phyloP scores from a whole-genome alignment of 2,797 vertebrate species.

The Ctenochaetus hawaiiensis region DNA sequence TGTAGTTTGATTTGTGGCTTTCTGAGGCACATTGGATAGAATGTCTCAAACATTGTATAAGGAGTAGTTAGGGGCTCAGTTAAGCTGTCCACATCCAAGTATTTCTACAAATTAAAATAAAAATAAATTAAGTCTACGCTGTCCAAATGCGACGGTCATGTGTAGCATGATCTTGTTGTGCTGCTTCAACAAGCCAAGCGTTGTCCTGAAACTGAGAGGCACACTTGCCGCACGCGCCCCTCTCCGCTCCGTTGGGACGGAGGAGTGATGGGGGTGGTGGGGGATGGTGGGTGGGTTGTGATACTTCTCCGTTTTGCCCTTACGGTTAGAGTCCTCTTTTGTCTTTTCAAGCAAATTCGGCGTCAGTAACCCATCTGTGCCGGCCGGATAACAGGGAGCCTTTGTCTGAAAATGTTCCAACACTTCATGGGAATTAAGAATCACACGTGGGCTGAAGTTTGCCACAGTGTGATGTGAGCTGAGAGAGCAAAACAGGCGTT shows the following conservation, averaged over 20 bases:
- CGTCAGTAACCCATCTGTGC: conserved; percentile 88
- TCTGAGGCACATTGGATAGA: not conserved
- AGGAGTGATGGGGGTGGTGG: conserved; percentile 14
- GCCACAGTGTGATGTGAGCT: conserved; percentile 6
- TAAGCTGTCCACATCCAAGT: not conserved
- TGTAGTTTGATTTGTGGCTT: not conserved
- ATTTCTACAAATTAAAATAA: not conserved
- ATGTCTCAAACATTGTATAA: not conserved
- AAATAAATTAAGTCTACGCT: not conserved
- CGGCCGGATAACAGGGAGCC: conserved; percentile 72
- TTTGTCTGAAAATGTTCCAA: conserved; percentile 78
- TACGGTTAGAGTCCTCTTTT: conserved; percentile 87
- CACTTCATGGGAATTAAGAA: conserved; percentile 78
- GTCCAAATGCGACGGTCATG: not conserved
- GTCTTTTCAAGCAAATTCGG: conserved; percentile 82
- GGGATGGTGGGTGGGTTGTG: not conserved
- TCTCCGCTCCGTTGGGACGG: conserved; percentile 51
- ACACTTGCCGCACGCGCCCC: conserved; percentile 86
- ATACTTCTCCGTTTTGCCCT: conserved; percentile 63
- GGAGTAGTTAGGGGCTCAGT: too few species aligned
- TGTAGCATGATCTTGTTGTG: not conserved
- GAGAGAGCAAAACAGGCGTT: not conserved
- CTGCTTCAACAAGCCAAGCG: conserved; percentile 22
- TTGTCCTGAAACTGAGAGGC: conserved; percentile 68
- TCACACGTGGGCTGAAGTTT: conserved; percentile 36